Percentiles rank a stretch among this genome's conserved stretches.
Conservation (phyloP, 2,113 vertebrate genomes). For the Ictalurus furcatus region DNA sequence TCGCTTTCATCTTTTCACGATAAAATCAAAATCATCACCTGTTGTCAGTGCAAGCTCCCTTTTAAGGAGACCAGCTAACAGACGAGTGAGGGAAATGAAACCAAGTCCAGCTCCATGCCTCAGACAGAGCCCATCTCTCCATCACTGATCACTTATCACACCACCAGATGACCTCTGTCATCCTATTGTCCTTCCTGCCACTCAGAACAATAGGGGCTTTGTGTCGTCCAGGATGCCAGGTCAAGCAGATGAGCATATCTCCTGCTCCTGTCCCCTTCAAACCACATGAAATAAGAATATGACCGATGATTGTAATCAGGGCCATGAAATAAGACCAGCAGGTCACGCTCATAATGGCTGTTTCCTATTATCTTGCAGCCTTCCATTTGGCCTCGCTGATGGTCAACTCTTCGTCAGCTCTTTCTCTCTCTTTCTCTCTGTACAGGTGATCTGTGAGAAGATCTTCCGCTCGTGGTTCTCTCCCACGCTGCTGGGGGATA, state of each 20-base stretch:
- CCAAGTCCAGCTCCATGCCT: conserved; percentile 46
- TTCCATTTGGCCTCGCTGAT: conserved; percentile 21
- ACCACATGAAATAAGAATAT: conserved; percentile 49
- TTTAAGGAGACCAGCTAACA: conserved; percentile 49
- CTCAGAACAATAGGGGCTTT: conserved; percentile 61
- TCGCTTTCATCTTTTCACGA: conserved; percentile 39
- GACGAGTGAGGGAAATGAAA: conserved; percentile 46
- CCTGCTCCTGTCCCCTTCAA: conserved; percentile 48
- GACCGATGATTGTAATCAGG: conserved; percentile 47
- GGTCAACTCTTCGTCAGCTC: not conserved
- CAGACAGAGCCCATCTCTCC: conserved; percentile 54
- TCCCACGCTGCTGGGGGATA: conserved; percentile 66
- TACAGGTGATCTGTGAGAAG: conserved; percentile 95
- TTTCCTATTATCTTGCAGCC: conserved; percentile 3
- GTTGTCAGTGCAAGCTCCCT: conserved; percentile 44
- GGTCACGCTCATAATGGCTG: conserved; percentile 39
- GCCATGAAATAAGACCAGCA: conserved; percentile 50
- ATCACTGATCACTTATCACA: conserved; percentile 55
- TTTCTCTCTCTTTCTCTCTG: conserved; percentile 4
- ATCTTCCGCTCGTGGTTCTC: conserved; percentile 92
- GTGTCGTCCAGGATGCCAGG: conserved; percentile 43
- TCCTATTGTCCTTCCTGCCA: conserved; percentile 54
- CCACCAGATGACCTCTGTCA: conserved; percentile 55
- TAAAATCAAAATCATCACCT: conserved; percentile 47
- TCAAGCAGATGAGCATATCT: conserved; percentile 48